These are phyloP conservation scores for Labeo catla DNA, from an alignment of 2,113 vertebrate species.

Conservation along the genomic window DNA sequence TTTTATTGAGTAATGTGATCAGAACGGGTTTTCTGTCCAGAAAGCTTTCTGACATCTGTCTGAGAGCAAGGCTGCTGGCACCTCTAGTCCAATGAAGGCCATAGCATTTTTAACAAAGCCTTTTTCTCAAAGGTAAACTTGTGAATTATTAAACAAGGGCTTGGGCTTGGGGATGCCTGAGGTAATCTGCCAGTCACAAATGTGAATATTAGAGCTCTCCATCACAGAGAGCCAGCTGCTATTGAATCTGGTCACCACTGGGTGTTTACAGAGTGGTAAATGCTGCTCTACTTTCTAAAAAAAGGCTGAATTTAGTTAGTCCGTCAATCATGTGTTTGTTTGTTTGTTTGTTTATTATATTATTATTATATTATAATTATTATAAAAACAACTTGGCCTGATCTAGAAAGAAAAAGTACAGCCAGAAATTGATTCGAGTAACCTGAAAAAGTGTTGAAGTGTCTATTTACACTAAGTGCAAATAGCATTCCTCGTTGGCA, in stretches of 20 bases:
- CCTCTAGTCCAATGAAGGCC: constrained; percentile 11
- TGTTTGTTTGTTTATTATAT: too few relatives aligned
- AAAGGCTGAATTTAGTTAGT: background rate
- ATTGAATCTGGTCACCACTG: constrained; percentile 41
- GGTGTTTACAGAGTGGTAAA: constrained; percentile 30
- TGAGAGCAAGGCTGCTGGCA: background rate
- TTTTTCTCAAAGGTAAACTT: constrained; percentile 42
- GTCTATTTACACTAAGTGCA: too few relatives aligned
- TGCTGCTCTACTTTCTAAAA: background rate
- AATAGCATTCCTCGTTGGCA: too few relatives aligned
- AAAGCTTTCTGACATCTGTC: constrained; percentile 5
- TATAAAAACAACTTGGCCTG: too few relatives aligned
- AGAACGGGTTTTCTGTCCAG: background rate
- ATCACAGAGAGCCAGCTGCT: constrained; percentile 44
- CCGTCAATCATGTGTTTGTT: too few relatives aligned
- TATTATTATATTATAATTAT: too few relatives aligned
- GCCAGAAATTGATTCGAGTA: too few relatives aligned
- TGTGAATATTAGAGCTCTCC: constrained; percentile 53
- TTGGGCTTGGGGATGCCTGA: constrained; percentile 41
- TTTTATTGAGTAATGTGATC: constrained; percentile 7
- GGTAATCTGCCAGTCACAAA: constrained; percentile 26
- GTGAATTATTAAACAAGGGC: constrained; percentile 59
- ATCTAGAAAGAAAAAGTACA: too few relatives aligned
- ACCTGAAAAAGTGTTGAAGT: too few relatives aligned
- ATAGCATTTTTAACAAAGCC: constrained; percentile 28